Percentiles rank a stretch among this genome's conserved stretches.
Evolutionary conservation across 1,140 invertebrate genomes (phyloP).

Genomic region (Calephelis virginiensis): DNA sequence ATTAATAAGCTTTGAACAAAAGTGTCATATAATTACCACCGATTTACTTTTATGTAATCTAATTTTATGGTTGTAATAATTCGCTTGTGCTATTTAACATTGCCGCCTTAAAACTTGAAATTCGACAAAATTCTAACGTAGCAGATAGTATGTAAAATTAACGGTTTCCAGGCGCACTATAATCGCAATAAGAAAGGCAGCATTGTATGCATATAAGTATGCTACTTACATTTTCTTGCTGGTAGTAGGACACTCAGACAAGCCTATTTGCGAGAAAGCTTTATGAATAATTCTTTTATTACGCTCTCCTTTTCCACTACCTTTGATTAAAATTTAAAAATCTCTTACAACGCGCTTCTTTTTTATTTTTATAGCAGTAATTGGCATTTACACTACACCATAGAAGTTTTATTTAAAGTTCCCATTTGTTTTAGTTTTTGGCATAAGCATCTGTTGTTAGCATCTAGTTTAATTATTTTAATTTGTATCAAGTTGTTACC

Average conservation of each 20-base stretch:
- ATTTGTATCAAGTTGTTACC: too few species aligned
- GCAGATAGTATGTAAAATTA: neutral
- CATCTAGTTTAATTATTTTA: too few species aligned
- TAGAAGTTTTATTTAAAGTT: neutral
- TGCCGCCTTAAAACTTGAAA: too few species aligned
- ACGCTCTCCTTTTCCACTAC: conserved; percentile 30
- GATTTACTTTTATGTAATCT: too few species aligned
- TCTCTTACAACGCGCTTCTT: neutral
- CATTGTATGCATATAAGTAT: conserved; percentile 4
- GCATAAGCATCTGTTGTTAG: too few species aligned
- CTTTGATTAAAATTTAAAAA: conserved; percentile 28
- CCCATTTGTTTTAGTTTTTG: too few species aligned
- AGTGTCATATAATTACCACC: too few species aligned
- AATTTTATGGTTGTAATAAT: too few species aligned
- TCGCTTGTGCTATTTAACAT: too few species aligned
- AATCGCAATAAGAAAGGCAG: neutral
- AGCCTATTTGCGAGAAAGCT: conserved; percentile 38
- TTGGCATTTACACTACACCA: neutral
- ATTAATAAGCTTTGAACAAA: too few species aligned
- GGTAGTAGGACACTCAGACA: conserved; percentile 10
- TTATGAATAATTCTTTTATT: conserved; percentile 51
- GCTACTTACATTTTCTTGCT: conserved; percentile 1
- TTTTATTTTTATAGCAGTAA: neutral
- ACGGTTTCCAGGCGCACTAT: neutral
- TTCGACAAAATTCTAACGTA: neutral